Base-by-base conservation (phyloP, 2,113 vertebrate genomes). In the Microcebus lehilahytsara region DNA sequence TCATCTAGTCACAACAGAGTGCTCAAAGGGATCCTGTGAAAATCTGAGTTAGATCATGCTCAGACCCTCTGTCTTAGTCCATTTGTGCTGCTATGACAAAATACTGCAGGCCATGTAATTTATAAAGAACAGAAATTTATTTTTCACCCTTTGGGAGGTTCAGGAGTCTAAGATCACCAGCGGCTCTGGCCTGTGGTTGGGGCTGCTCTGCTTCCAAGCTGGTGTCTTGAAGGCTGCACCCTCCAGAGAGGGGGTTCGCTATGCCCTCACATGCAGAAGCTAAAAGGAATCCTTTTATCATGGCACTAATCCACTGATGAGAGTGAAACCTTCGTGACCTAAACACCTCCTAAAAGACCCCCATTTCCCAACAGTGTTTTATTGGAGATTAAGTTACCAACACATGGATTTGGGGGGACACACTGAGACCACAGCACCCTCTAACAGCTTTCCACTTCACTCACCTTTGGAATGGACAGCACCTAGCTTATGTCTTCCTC, bases 1-100 rank as follows among this genome's bases (percentile, higher is more conserved):
- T n/a, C 0, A 7, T 30, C 46, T 42, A 0, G 2, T 12, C 22
- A 23, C 7, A 0, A 8, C 58, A 46, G 40, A 19, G 6, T 34
- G 4, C 3, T 19, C 19, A 32, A 8, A 3, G 40, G 17, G 11
- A 23, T 9, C 34, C 22, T 20, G 5, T 14, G 9, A 27, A 46
- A 42, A 22, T 46, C 40, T 16, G 51, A 40, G 14, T 16, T 11
- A 22, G 12, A 37, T 56, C 46, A 9, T 0, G 3, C 30, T 20
- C 86, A 58, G 20, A 1, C 0, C 23, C 32, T 51, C 75, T 9
- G 32, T 32, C 75, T 34, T 10, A 51, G 46, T 34, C 49, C 49
- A 32, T 20, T 78, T 51, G 9, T 32, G 75, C 46, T 19, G 30
- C 46, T 78, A 3, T 78, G 51, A 51, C 3, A 9, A 77, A 77